These are phyloP conservation scores for Pangasius sanitwongsei DNA, from an alignment of 2,797 vertebrate species.

Conservation along the genomic window DNA sequence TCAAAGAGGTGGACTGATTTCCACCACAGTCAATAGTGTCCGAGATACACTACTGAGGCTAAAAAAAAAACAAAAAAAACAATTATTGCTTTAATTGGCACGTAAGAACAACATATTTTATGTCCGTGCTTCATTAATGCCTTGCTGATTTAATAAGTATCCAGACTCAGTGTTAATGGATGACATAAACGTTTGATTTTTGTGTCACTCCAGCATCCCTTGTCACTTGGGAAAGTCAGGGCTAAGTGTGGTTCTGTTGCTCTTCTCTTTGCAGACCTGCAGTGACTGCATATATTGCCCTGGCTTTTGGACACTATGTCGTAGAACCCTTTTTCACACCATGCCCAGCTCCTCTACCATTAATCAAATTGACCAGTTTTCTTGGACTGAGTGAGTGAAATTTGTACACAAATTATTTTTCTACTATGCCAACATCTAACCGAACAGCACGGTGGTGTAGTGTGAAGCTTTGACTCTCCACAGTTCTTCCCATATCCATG, in stretches of 20 bases:
- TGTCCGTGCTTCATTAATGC: background rate
- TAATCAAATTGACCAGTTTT: slow-evolving; percentile 79
- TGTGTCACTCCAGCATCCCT: background rate
- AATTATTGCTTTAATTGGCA: background rate
- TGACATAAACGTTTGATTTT: background rate
- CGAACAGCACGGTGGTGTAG: background rate
- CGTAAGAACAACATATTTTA: background rate
- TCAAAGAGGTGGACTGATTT: background rate
- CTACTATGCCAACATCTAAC: too few species aligned
- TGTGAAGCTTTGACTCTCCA: background rate
- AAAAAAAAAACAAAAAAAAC: background rate
- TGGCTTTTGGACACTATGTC: slow-evolving; percentile 86
- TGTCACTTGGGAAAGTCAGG: background rate
- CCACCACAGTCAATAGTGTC: background rate
- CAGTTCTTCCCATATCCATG: background rate
- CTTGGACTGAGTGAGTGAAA: slow-evolving; percentile 82
- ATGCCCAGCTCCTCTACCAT: slow-evolving; percentile 73
- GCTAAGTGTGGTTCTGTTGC: background rate
- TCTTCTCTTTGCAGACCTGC: slow-evolving; percentile 75
- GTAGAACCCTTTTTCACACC: slow-evolving; percentile 84
- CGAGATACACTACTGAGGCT: background rate
- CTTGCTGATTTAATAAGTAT: background rate
- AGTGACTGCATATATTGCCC: slow-evolving; percentile 77
- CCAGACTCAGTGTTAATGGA: background rate
- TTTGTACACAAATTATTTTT: background rate